phyloP scores from a whole-genome alignment of 2,888 invertebrate species.

The Xestia sexstrigata region DNA sequence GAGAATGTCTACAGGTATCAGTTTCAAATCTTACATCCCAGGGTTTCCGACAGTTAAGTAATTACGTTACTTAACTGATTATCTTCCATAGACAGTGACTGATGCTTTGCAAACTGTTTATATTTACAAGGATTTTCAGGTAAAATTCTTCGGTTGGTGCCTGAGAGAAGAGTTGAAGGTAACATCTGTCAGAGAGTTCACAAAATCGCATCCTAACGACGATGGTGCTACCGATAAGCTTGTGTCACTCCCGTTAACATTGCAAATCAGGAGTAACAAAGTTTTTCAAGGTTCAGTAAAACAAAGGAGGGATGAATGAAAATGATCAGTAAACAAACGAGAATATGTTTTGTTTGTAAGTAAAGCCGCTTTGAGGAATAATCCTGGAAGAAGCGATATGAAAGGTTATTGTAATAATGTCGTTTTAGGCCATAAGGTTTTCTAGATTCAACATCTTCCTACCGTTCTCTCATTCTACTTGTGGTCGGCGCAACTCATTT shows the following conservation, averaged over 20 bases:
- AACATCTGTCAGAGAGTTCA: not conserved
- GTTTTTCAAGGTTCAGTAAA: not conserved
- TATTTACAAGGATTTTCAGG: constrained; percentile 8
- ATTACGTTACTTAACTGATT: constrained; percentile 33
- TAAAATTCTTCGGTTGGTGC: not conserved
- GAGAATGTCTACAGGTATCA: constrained; percentile 23
- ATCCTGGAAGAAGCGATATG: not conserved
- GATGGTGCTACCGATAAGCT: no score
- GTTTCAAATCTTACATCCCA: constrained; percentile 18
- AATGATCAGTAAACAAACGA: not conserved
- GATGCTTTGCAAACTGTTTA: constrained; percentile 7
- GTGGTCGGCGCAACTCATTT: not conserved
- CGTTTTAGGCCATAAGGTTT: not conserved
- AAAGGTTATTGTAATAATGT: not conserved
- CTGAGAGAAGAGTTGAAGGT: not conserved
- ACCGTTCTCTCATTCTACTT: not conserved
- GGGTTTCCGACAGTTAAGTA: constrained; percentile 12
- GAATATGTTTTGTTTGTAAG: not conserved
- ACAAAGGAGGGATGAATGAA: not conserved
- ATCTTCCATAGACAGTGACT: constrained; percentile 25
- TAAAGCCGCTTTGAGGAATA: not conserved
- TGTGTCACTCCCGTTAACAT: no score
- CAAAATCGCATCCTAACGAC: not conserved
- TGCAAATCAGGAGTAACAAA: no score
- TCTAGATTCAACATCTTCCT: not conserved